Percentiles rank a stretch among this genome's conserved stretches.
These are phyloP conservation scores for Neosilurus hyrtlii DNA, from an alignment of 2,797 vertebrate genomes.

Conservation along the genomic window DNA sequence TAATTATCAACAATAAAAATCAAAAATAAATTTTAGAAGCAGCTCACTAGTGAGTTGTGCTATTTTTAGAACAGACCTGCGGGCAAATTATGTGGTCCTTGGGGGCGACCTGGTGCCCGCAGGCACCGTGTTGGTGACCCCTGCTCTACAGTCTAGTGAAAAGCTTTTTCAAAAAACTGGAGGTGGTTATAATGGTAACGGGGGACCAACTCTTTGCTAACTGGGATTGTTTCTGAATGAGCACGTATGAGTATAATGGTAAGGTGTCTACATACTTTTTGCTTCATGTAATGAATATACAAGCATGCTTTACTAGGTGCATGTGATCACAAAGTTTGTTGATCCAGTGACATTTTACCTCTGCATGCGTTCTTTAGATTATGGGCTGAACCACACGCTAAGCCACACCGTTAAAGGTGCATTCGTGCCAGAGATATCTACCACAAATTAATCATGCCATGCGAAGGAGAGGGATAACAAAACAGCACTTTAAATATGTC, in stretches of 20 bases:
- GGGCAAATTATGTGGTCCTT: too few relatives aligned
- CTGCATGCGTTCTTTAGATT: not conserved
- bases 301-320: not conserved
- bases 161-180: not conserved
- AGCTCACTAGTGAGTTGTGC: too few relatives aligned
- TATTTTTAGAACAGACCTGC: too few relatives aligned
- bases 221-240: not conserved
- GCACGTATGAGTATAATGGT: not conserved
- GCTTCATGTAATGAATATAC: not conserved
- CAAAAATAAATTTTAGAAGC: too few relatives aligned
- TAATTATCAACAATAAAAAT: too few relatives aligned
- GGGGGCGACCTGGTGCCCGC: too few relatives aligned
- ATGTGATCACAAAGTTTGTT: not conserved
- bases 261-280: not conserved
- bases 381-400: not conserved
- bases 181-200: not conserved
- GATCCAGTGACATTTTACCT: not conserved
- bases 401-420: too few relatives aligned
- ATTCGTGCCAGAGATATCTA: too few relatives aligned
- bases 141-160: not conserved
- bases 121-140: too few relatives aligned
- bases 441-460: too few relatives aligned
- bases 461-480: too few relatives aligned
- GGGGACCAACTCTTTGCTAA: not conserved
- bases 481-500: too few relatives aligned